These are phyloP conservation scores for Protobothrops mucrosquamatus DNA, from an alignment of 2,113 vertebrate genomes.

Conservation along the genomic window DNA sequence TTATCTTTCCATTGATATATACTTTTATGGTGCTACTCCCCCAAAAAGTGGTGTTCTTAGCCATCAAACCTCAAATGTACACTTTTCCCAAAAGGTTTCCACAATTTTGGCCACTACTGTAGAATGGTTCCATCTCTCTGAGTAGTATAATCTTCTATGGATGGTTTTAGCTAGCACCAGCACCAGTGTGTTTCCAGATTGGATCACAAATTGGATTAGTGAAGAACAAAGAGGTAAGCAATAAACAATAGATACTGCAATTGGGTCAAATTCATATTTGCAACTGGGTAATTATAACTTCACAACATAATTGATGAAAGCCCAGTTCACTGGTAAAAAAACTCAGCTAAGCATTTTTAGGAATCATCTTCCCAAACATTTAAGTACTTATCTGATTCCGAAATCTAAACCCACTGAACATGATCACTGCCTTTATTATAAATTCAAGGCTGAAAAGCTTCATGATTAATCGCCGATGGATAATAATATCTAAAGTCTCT, in stretches of 20 bases:
- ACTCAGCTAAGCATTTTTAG: background rate
- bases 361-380: background rate
- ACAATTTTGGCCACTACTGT: too few species aligned
- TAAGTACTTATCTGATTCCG: background rate
- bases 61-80: too few species aligned
- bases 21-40: too few species aligned
- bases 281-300: background rate
- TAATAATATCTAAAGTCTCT: slow-evolving; percentile 17
- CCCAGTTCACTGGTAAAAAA: background rate
- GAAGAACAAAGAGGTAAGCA: background rate
- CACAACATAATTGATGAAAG: background rate
- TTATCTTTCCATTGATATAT: too few species aligned
- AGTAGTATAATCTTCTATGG: background rate
- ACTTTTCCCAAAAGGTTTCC: too few species aligned
- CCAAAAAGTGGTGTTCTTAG: too few species aligned
- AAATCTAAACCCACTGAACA: slow-evolving; percentile 5
- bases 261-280: background rate
- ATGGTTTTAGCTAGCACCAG: background rate
- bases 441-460: slow-evolving; percentile 9
- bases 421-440: background rate
- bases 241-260: background rate
- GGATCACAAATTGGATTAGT: background rate
- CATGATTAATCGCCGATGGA: slow-evolving; percentile 9
- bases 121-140: background rate
- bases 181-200: background rate